Base-by-base conservation (phyloP, 1,140 invertebrate genomes). In the Pseudomyrmex flavicornis region DNA sequence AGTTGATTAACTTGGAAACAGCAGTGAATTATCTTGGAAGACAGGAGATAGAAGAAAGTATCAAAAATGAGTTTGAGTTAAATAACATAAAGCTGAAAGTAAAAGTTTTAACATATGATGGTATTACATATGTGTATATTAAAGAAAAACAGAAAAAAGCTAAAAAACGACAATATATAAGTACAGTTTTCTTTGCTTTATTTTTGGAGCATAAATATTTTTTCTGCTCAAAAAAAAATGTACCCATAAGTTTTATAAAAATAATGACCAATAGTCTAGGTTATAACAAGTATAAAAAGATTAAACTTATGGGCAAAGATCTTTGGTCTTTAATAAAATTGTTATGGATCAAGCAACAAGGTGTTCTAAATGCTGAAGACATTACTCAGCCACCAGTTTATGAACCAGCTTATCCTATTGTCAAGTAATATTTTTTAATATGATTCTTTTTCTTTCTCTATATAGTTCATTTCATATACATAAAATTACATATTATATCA, bases 291-390 rank as follows among this genome's bases (percentile, higher is more conserved):
- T 61, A 46, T 5, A 91, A 89, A 87, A 84, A 73, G 44, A 22
- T 91, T 5, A 90, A 88, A 58, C 83, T 94, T 15, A 70, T 69
- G 7, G 93, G 93, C 0, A 93, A 72, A 86, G 74, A 93, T 84
- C 76, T 94, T 7, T 77, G 35, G 20, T 94, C 93, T 2, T 83
- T 94, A 5, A 77, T 89, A 15, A 82, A 89, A 85, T 85, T 94
- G 56, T 83, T 93, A 52, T 74, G 90, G 73, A 73, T 61, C 9
- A 92, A 88, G 17, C 90, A 90, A 72, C 86, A 88, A 77, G 83
- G 84, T 9, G 63, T 68, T 35, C 46, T 85, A 0, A 22, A 80
- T 70, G n/a, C 22, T 48, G 48, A 85, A 22, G 65, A 84, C 56
- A 62, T 85, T 50, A 48, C 26, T 52, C 20, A 87, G 17, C n/a